Base-by-base conservation (phyloP, 2,113 vertebrate genomes). In the Megaleporinus macrocephalus region DNA sequence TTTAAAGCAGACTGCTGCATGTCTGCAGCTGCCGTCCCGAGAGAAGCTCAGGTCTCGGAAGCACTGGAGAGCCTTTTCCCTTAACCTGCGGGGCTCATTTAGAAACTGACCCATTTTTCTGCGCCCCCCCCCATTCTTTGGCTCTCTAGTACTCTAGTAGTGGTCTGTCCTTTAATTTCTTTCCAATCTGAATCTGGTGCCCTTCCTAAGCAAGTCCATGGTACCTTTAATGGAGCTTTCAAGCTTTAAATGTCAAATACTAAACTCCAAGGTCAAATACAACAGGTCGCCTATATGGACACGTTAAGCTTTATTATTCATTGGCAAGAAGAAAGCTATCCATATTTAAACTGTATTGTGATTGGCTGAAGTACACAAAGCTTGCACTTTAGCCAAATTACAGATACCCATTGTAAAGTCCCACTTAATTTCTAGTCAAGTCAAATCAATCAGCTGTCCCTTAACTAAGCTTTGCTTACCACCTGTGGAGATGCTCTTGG, bases 1-100 rank as follows among this genome's bases (percentile, higher is more conserved):
- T 81, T 86, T 47, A 84, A 73, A 83, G n/a, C 57, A 70, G 53
- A 83, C 44, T 79, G 30, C 33, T 84, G 80, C 81, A 79, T 47
- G 47, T 84, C 44, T 76, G 80, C 65, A 78, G 70, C 76, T 76
- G 68, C 75, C 41, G 24, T 71, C 79, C 7, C 13, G 53, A 79
- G 82, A 79, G 69, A 36, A 36, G n/a, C 20, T 16, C 33, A 78
- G 61, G 49, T 26, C 18, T 27, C 15, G 24, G 51, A 14, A 26
- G 29, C 29, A 55, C 33, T 70, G 16, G 6, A 29, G 44, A 70
- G 63, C 57, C 57, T n/a, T 59, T 29, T 30, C 36, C 65, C 65
- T n/a, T 57, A 33, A 78, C 76, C 79, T 61, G 55, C 18, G 26
- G 16, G 65, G 70, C 57, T 73, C 63, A 69, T 81, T 66, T 73